Conservation (phyloP, 2,113 vertebrate species). For the Muntiacus muntjak region DNA sequence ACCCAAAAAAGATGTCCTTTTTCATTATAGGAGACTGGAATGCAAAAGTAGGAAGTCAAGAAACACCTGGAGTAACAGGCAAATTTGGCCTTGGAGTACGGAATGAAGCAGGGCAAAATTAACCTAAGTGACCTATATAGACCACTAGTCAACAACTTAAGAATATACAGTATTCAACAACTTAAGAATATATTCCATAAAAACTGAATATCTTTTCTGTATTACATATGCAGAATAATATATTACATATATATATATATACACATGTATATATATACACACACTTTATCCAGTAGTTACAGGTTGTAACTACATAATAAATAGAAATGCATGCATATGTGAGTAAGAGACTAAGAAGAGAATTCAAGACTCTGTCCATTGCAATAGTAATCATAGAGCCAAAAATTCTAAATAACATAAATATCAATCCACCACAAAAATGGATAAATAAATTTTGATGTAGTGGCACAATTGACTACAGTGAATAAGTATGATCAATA, state of each 20-base stretch:
- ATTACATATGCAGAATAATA: not conserved
- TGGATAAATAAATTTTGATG: not conserved
- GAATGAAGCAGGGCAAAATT: not conserved
- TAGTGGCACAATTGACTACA: not conserved
- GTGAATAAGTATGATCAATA: not conserved
- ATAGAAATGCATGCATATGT: not conserved
- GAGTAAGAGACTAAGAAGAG: not conserved
- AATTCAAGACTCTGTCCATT: not conserved
- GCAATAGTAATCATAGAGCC: not conserved
- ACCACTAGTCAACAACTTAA: not conserved
- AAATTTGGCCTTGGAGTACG: no score
- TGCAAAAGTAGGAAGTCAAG: no score
- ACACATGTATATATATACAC: not conserved
- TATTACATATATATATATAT: not conserved
- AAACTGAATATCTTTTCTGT: not conserved
- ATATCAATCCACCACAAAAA: not conserved
- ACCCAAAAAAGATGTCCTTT: no score
- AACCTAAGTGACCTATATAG: not conserved
- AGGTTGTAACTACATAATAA: not conserved
- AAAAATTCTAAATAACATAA: not conserved
- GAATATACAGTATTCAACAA: not conserved
- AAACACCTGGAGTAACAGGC: no score
- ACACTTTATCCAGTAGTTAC: not conserved
- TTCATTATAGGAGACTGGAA: no score
- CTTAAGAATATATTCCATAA: not conserved